Conservation (phyloP, 1,140 invertebrate genomes). For the Gonatopus flavifemur region DNA sequence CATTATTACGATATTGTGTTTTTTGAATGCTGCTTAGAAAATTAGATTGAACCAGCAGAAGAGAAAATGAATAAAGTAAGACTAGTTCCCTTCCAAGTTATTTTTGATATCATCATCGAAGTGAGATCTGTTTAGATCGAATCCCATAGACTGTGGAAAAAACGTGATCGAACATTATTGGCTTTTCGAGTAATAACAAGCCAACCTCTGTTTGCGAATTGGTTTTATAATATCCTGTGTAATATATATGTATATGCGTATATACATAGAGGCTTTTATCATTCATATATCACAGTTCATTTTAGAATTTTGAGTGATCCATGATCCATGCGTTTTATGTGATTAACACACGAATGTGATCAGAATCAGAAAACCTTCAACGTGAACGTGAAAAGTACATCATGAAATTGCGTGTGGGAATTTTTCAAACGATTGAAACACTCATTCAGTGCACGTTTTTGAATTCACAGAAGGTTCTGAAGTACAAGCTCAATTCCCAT, state of each 20-base stretch:
- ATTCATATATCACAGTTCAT: conserved; percentile 34
- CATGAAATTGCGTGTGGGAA: too few relatives aligned
- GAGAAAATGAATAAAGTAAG: conserved; percentile 30
- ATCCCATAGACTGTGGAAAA: too few relatives aligned
- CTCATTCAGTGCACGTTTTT: too few relatives aligned
- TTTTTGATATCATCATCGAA: too few relatives aligned
- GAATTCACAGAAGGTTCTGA: too few relatives aligned
- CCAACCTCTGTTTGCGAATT: too few relatives aligned
- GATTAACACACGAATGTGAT: conserved; percentile 23
- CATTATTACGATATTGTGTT: conserved; percentile 38
- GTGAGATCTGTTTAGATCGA: too few relatives aligned
- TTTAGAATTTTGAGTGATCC: conserved; percentile 13
- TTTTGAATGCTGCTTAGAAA: conserved; percentile 56
- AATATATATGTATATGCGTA: neutral
- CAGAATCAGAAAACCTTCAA: neutral
- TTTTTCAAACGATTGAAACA: too few relatives aligned
- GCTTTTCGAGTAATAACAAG: too few relatives aligned
- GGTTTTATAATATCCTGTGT: neutral
- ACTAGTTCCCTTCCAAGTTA: too few relatives aligned
- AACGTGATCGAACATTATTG: too few relatives aligned
- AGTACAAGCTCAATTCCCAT: conserved; percentile 39
- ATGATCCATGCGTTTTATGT: conserved; percentile 34
- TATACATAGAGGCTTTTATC: conserved; percentile 26
- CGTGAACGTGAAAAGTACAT: conserved; percentile 6
- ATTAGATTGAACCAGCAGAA: too few relatives aligned